phyloP scores from a whole-genome alignment of 2,113 vertebrate genomes.

The Steatornis caripensis region DNA sequence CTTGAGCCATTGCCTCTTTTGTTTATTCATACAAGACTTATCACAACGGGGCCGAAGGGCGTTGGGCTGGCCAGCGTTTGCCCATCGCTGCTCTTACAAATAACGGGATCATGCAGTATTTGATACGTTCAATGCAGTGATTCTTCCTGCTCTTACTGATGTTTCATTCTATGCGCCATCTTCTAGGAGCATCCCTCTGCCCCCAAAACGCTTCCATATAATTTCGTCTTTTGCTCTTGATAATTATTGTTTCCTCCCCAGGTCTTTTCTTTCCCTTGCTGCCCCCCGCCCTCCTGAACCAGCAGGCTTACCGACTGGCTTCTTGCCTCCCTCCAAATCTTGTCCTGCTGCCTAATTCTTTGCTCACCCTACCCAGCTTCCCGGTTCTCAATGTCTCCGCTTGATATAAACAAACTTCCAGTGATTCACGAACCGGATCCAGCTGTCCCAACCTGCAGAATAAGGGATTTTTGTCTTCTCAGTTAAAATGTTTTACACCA shows the following conservation, averaged over 20 bases:
- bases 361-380: background rate
- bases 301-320: background rate
- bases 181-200: background rate
- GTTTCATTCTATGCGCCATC: background rate
- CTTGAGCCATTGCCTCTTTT: background rate
- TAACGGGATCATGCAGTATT: background rate
- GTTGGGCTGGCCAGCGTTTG: background rate
- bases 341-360: background rate
- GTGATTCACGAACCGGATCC: background rate
- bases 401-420: background rate
- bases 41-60: background rate
- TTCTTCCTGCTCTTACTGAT: background rate
- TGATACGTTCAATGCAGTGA: background rate
- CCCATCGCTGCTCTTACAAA: background rate
- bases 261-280: background rate
- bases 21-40: background rate
- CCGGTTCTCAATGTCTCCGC: background rate
- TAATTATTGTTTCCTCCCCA: background rate
- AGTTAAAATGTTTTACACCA: background rate
- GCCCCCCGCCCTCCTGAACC: background rate
- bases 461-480: background rate
- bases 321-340: background rate
- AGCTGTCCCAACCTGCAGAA: background rate
- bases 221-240: background rate
- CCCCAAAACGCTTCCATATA: background rate